These are phyloP conservation scores for Ennomos fuscantarius DNA, from an alignment of 2,888 invertebrate species.

Conservation along the genomic window DNA sequence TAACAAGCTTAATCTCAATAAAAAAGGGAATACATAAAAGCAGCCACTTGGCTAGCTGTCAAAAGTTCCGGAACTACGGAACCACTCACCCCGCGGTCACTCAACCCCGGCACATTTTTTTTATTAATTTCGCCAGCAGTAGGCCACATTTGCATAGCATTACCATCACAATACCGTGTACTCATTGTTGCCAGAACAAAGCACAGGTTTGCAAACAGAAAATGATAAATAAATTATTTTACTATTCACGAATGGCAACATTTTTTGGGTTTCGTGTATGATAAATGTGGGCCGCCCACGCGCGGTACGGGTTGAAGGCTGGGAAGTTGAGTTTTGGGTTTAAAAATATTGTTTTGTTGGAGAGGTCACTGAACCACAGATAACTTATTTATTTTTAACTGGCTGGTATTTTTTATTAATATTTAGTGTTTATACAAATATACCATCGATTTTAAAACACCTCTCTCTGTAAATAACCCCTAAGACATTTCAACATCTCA, in stretches of 20 bases:
- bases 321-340: background rate
- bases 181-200: slow-evolving; percentile 42
- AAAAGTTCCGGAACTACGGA: slow-evolving; percentile 26
- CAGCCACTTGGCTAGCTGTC: slow-evolving; percentile 21
- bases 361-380: too few relatives aligned
- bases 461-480: too few relatives aligned
- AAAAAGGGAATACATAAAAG: slow-evolving; percentile 12
- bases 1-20: slow-evolving; percentile 14
- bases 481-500: too few relatives aligned
- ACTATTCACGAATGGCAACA: slow-evolving; percentile 34
- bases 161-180: slow-evolving; percentile 59
- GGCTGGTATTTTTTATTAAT: too few relatives aligned
- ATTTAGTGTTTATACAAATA: too few relatives aligned
- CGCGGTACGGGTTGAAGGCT: slow-evolving; percentile 6
- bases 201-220: slow-evolving; percentile 35
- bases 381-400: too few relatives aligned
- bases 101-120: slow-evolving; percentile 43
- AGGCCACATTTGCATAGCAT: slow-evolving; percentile 58
- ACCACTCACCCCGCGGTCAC: slow-evolving; percentile 17
- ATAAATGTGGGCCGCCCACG: slow-evolving; percentile 10
- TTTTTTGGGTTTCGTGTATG: slow-evolving; percentile 32
- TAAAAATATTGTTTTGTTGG: background rate
- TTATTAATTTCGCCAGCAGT: slow-evolving; percentile 47
- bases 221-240: slow-evolving; percentile 41
- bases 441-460: too few relatives aligned